A percentile compares a stretch with the other conserved stretches of the same genome.
Conservation (phyloP, 1,140 invertebrate species). For the Dendrolimus punctatus region DNA sequence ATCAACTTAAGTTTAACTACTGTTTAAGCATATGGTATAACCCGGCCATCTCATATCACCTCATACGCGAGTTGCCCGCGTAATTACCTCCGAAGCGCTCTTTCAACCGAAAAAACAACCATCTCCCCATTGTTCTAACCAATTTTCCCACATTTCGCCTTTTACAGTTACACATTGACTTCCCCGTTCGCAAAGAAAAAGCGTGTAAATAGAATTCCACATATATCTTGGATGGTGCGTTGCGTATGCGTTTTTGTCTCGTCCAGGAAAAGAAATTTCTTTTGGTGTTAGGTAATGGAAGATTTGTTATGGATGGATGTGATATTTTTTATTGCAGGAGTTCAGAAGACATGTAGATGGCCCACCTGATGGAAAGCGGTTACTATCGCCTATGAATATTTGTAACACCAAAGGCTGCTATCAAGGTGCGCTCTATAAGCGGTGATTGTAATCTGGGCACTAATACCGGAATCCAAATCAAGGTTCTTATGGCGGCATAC, state of each 20-base stretch:
- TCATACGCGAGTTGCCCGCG: conserved; percentile 42
- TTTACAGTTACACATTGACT: conserved; percentile 59
- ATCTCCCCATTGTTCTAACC: conserved; percentile 56
- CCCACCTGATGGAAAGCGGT: no score
- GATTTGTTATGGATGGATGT: no score
- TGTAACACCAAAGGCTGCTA: no score
- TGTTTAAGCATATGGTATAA: conserved; percentile 16
- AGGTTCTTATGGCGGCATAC: no score
- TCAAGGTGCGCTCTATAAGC: no score
- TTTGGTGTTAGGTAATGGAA: conserved; percentile 37
- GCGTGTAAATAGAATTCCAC: conserved; percentile 57
- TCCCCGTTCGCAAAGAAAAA: conserved; percentile 60
- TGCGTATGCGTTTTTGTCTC: conserved; percentile 28
- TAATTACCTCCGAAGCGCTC: conserved; percentile 63
- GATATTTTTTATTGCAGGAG: no score
- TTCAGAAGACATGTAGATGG: no score
- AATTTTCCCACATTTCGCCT: conserved; percentile 65
- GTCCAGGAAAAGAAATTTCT: conserved; percentile 36
- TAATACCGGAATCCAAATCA: no score
- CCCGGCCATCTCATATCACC: conserved; percentile 37
- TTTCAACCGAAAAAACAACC: conserved; percentile 63
- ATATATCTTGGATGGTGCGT: conserved; percentile 27
- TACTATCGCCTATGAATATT: no score
- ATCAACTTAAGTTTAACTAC: conserved; percentile 8
- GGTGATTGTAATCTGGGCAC: no score